Evolutionary conservation across 2,888 invertebrate species (phyloP).

Genomic region (Diarsia brunnea): DNA sequence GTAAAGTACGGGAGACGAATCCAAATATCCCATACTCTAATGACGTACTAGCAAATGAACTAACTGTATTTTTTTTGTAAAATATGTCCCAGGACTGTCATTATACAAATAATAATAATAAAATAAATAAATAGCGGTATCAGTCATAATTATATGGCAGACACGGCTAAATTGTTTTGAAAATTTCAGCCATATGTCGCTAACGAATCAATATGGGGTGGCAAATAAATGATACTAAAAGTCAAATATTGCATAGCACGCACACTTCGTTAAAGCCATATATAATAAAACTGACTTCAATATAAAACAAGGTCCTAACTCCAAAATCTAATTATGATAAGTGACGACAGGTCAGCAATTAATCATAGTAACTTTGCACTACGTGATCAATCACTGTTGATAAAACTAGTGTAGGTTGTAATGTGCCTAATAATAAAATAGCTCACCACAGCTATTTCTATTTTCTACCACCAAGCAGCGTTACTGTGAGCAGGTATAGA

Average conservation of each 20-base stretch:
- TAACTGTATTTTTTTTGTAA: too few relatives aligned
- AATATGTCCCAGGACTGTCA: too few relatives aligned
- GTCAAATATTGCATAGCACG: conserved; percentile 19
- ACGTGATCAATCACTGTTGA: conserved; percentile 20
- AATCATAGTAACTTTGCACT: conserved; percentile 29
- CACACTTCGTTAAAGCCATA: background rate
- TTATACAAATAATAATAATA: too few relatives aligned
- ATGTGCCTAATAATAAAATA: background rate
- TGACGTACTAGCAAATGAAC: too few relatives aligned
- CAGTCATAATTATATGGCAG: too few relatives aligned
- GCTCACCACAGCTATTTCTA: background rate
- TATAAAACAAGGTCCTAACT: background rate
- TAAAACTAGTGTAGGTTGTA: background rate
- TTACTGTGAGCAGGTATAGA: too few relatives aligned
- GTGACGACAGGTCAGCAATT: conserved; percentile 13
- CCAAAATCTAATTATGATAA: conserved; percentile 13
- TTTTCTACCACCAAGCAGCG: background rate
- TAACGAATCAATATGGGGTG: too few relatives aligned
- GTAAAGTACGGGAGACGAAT: too few relatives aligned
- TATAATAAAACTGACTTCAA: background rate
- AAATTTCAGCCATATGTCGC: too few relatives aligned
- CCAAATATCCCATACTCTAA: too few relatives aligned
- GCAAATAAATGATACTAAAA: background rate
- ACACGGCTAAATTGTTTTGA: too few relatives aligned
- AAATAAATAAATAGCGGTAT: too few relatives aligned